Base-by-base conservation (phyloP, 2,888 invertebrate genomes). In the Dorcus hopei region DNA sequence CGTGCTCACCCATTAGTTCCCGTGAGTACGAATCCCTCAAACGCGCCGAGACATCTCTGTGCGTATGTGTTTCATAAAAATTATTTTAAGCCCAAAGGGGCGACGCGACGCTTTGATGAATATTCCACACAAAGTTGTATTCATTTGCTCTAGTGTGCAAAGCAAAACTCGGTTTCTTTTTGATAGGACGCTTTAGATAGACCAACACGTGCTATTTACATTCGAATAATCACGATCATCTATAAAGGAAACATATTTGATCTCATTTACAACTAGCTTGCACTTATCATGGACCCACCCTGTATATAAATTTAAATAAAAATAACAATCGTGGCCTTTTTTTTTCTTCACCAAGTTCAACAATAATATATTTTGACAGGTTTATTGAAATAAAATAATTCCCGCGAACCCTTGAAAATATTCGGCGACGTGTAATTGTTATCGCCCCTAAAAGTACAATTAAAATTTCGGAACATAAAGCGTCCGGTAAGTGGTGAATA, bases 1-100 rank as follows among this genome's bases (percentile, higher is more conserved):
- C 74, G 71, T 72, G 73, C 62, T 65, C 66, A 64, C 63, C 66
- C 63, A 65, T 65, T 65, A 65, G 59, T 65, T 65, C 61, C 64
- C 61, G 26, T 52, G 19, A 45, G 52, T 45, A 45, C 26, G 49
- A 53, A 58, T 54, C 54, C 45, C 53, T 54, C 53, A 58, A 58
- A 54, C 54, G 54, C 49, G 50, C 54, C 41, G 54, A 54, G 54
- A 53, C 50, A 57, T 57, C 57, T 42, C 54, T 54, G 49, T 54
- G 50, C 26, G 38, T 49, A 52, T 42, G 59, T 52, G 57, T 57
- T 61, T 58, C 51, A 51, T 51, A 61, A 61, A 61, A 61, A 61
- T 61, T 57, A 61, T 61, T 61, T 61, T 57, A 57, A 60, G 62
- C 57, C 57, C 58, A 51, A 62, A 62, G 60, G 58, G 62, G 62